Evolutionary conservation across 2,888 invertebrate species (phyloP).

Genomic region (Neoaliturus tenellus): DNA sequence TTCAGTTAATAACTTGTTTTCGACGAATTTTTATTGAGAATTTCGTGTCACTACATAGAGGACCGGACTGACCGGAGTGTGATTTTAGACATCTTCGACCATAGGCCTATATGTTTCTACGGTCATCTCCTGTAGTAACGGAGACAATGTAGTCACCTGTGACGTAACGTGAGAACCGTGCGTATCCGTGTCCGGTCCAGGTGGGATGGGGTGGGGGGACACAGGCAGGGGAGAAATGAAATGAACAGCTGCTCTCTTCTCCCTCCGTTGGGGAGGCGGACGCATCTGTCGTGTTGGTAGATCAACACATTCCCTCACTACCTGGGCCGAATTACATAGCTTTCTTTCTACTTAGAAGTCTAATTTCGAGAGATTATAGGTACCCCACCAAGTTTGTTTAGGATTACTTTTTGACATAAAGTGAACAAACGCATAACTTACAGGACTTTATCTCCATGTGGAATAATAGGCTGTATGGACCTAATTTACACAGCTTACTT

Average conservation of each 20-base stretch:
- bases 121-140: background rate
- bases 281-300: background rate
- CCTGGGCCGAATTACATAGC: too few relatives aligned
- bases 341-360: too few relatives aligned
- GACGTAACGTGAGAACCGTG: slow-evolving; percentile 36
- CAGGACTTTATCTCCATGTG: too few relatives aligned
- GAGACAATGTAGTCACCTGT: slow-evolving; percentile 10
- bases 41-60: too few relatives aligned
- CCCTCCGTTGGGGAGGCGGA: background rate
- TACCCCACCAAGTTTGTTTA: too few relatives aligned
- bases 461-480: too few relatives aligned
- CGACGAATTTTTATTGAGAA: too few relatives aligned
- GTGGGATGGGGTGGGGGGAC: background rate
- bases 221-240: background rate
- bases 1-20: too few relatives aligned
- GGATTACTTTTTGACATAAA: too few relatives aligned
- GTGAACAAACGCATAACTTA: too few relatives aligned
- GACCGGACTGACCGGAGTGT: background rate
- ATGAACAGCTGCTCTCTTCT: slow-evolving; percentile 24
- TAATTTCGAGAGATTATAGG: too few relatives aligned
- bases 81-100: background rate
- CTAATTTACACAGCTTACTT: too few relatives aligned
- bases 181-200: background rate
- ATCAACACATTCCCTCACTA: background rate
- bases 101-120: background rate